These are phyloP conservation scores for Aptenodytes forsteri DNA, from an alignment of 2,113 vertebrate species.

Conservation along the genomic window DNA sequence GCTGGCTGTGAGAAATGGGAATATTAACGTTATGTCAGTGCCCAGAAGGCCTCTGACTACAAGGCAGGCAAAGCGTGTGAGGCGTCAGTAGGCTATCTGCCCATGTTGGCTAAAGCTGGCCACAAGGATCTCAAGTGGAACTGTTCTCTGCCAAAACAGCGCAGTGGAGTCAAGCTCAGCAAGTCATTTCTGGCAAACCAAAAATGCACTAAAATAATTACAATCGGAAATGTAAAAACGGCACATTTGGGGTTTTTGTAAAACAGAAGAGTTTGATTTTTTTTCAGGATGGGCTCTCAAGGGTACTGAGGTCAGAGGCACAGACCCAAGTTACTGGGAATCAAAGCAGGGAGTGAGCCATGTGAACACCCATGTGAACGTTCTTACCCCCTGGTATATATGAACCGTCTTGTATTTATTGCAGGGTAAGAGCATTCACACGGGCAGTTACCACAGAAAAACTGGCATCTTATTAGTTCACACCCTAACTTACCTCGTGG, in stretches of 20 bases:
- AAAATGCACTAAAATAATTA: not conserved
- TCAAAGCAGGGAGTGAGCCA: conserved; percentile 43
- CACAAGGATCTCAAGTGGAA: not conserved
- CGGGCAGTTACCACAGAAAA: conserved; percentile 60
- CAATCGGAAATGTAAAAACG: not conserved
- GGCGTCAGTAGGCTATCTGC: not conserved
- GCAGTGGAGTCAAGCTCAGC: not conserved
- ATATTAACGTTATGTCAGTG: not conserved
- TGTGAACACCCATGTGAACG: conserved; percentile 29
- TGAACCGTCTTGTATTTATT: conserved; percentile 35
- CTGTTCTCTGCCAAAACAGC: not conserved
- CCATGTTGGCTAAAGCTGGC: not conserved
- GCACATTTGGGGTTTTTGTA: not conserved
- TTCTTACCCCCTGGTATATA: conserved; percentile 34
- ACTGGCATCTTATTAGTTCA: conserved; percentile 56
- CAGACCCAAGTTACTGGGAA: conserved; percentile 11
- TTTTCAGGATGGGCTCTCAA: not conserved
- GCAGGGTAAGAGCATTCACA: conserved; percentile 54
- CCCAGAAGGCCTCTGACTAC: not conserved
- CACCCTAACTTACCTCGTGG: conserved; percentile 54
- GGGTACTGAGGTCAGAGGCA: conserved; percentile 10
- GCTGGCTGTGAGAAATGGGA: not conserved
- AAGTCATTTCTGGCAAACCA: not conserved
- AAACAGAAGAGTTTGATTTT: not conserved
- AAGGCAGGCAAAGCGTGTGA: not conserved